Conservation (phyloP, 2,888 invertebrate species). For the Yponomeuta evonymella region DNA sequence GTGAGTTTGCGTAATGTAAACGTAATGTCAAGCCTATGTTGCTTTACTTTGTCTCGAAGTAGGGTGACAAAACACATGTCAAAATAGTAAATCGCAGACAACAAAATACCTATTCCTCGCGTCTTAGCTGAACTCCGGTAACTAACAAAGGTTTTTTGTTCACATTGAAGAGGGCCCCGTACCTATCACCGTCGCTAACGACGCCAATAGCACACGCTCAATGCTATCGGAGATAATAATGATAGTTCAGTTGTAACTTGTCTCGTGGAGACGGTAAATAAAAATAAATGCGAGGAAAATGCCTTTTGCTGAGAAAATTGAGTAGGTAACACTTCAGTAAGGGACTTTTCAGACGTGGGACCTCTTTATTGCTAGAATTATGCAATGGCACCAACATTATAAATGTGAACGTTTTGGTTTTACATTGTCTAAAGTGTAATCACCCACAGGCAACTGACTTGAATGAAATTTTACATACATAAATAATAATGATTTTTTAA, state of each 20-base stretch:
- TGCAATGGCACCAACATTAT: no score
- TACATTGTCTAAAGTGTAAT: no score
- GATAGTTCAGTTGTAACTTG: not conserved
- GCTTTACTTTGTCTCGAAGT: not conserved
- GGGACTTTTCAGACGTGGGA: no score
- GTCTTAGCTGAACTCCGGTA: not conserved
- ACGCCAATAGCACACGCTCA: conserved; percentile 5
- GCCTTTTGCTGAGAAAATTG: not conserved
- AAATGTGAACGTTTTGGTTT: no score
- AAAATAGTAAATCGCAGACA: not conserved
- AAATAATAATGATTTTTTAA: no score
- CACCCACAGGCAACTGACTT: no score
- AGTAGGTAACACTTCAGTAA: not conserved
- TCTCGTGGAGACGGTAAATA: not conserved
- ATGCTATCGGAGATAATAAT: not conserved
- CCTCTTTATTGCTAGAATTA: no score
- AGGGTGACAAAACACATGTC: not conserved
- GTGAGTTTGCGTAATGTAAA: no score
- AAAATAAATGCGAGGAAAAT: not conserved
- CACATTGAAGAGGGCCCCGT: not conserved
- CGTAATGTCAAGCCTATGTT: no score
- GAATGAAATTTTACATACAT: no score
- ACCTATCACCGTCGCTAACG: not conserved
- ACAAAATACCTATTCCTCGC: not conserved
- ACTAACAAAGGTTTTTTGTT: not conserved